Evolutionary conservation across 2,888 invertebrate species (phyloP).

Genomic region (Drosophila ezoana): DNA sequence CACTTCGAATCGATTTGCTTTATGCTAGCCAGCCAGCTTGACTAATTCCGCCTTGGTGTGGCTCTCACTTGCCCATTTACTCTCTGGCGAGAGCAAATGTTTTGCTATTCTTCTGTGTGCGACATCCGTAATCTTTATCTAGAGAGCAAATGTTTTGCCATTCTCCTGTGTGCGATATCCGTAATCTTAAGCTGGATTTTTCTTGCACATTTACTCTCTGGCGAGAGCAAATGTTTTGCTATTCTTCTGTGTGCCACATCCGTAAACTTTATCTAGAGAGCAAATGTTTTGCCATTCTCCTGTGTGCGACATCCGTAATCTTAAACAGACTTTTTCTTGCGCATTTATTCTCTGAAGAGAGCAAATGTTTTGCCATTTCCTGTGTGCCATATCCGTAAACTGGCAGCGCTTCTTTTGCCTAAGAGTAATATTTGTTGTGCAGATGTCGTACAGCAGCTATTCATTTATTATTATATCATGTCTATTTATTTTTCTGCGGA

Average conservation of each 20-base stretch:
- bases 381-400: neutral
- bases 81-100: neutral
- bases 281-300: no score
- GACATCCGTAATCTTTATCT: neutral
- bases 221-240: no score
- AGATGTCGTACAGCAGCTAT: neutral
- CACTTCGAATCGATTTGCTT: neutral
- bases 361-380: neutral
- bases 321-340: neutral
- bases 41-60: neutral
- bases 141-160: no score
- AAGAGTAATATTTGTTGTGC: neutral
- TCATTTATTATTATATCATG: constrained; percentile 4
- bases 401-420: no score
- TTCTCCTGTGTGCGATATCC: no score
- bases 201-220: no score
- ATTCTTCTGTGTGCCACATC: no score
- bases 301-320: neutral
- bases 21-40: constrained; percentile 1
- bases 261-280: neutral
- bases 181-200: no score
- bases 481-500: constrained; percentile 3
- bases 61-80: neutral
- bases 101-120: neutral
- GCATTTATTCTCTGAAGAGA: neutral